These are phyloP conservation scores for Abscondita cerata DNA, from an alignment of 2,888 invertebrate genomes.

Conservation along the genomic window DNA sequence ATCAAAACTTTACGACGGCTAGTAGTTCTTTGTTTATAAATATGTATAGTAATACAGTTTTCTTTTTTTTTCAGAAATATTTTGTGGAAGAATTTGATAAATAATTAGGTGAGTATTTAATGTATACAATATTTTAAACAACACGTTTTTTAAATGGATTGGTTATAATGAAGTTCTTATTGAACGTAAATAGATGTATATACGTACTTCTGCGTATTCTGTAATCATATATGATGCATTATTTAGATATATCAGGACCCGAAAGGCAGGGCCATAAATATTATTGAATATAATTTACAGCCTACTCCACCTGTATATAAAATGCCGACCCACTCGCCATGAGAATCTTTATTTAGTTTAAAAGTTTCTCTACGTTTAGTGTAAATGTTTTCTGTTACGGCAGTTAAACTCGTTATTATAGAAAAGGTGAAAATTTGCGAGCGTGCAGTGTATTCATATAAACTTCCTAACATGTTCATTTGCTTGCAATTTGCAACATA, in stretches of 20 bases:
- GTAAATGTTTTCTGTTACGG: slow-evolving; percentile 8
- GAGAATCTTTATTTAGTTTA: slow-evolving; percentile 20
- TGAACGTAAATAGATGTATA: slow-evolving; percentile 5
- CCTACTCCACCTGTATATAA: slow-evolving; percentile 50
- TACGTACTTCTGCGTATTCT: slow-evolving; percentile 30
- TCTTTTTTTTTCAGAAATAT: background rate
- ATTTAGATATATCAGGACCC: slow-evolving; percentile 55
- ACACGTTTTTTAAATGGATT: background rate
- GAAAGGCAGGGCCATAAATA: slow-evolving; percentile 57
- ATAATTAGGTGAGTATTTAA: too few species aligned
- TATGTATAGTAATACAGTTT: background rate
- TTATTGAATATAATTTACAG: slow-evolving; percentile 58
- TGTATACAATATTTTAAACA: too few species aligned
- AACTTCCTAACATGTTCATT: slow-evolving; percentile 34
- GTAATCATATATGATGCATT: slow-evolving; percentile 40
- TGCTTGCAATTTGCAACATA: slow-evolving; percentile 46
- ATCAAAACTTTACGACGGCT: slow-evolving; percentile 17
- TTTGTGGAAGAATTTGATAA: background rate
- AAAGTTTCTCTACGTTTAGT: slow-evolving; percentile 28
- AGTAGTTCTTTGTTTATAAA: background rate
- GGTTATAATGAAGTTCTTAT: slow-evolving; percentile 2
- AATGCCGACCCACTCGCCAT: slow-evolving; percentile 39
- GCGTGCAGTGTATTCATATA: slow-evolving; percentile 27
- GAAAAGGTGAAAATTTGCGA: slow-evolving; percentile 2
- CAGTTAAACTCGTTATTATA: background rate